Evolutionary conservation across 2,888 invertebrate species (phyloP).

Genomic region (Phlogophora meticulosa): DNA sequence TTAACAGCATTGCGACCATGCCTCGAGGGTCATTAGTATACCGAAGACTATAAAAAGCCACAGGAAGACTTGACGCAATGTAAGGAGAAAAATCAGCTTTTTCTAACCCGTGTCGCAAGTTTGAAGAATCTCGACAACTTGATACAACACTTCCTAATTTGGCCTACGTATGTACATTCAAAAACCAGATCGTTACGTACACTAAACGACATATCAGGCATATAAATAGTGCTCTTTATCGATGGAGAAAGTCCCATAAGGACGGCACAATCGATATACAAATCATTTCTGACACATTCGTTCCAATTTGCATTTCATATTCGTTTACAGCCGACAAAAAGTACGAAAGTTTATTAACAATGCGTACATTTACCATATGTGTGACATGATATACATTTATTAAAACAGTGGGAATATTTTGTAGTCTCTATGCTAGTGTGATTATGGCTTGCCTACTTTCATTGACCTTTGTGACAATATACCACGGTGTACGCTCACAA

Average conservation of each 20-base stretch:
- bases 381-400: conserved; percentile 51
- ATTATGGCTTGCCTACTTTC: conserved; percentile 59
- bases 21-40: conserved; percentile 35
- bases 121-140: conserved; percentile 48
- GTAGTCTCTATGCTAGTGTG: conserved; percentile 42
- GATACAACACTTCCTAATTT: conserved; percentile 57
- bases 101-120: conserved; percentile 37
- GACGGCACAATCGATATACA: conserved; percentile 50
- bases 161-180: conserved; percentile 33
- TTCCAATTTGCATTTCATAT: conserved; percentile 55
- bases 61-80: conserved; percentile 48
- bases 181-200: conserved; percentile 58
- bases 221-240: conserved; percentile 59
- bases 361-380: conserved; percentile 47
- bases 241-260: conserved; percentile 60
- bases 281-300: conserved; percentile 42
- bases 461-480: conserved; percentile 52
- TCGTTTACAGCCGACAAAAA: conserved; percentile 46
- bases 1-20: conserved; percentile 6
- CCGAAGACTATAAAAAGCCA: conserved; percentile 32
- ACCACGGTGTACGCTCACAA: conserved; percentile 18
- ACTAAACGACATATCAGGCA: conserved; percentile 41
- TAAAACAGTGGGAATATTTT: conserved; percentile 61
- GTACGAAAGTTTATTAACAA: conserved; percentile 57
- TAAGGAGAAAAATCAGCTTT: conserved; percentile 49